Base-by-base conservation (phyloP, 1,140 invertebrate species). In the Aphelenchoides fujianensis region DNA sequence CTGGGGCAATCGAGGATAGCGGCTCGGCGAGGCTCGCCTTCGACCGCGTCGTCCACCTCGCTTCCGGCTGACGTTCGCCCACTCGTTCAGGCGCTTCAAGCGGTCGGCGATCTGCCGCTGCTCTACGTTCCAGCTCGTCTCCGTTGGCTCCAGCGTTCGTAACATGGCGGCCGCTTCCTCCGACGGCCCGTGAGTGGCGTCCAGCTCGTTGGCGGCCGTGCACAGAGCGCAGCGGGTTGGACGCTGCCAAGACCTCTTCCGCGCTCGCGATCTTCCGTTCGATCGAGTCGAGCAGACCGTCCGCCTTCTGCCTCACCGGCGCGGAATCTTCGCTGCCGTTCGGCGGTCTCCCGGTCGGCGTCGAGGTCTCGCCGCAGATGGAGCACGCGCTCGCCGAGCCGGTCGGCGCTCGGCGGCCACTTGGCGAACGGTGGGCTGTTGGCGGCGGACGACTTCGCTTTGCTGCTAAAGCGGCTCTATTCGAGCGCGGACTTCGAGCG, bases 311-410 rank as follows among this genome's bases (percentile, higher is more conserved):
- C 12, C 41, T n/a, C 41, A 48, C 41, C 23, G n/a, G 41, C 12
- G 41, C 41, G n/a, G n/a, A n/a, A n/a, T n/a, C n/a, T n/a, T n/a
- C n/a, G n/a, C 28, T 64, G 23, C 7, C 34, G 23, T 5, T 5
- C 30, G 59, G 62, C 62, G 30, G 35, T 36, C 30, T 64, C 59
- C 28, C 59, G 62, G 3, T 64, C 62, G 34, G 62, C 12, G 30
- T 64, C 62, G n/a, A 64, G 34, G 5, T n/a, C 7, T 5, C 23
- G 5, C 28, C 59, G 23, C 27, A 64, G 28, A 28, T 64, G n/a
- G 35, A 41, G 5, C 7, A 64, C 62, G n/a, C 28, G 5, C 5
- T 64, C 62, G 35, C 59, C 59, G 3, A 64, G 28, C 5, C 5
- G 12, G 9, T 5, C 27, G 59, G 59, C 28, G 23, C n/a, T 64